phyloP scores from a whole-genome alignment of 2,888 invertebrate genomes.

The Ormyrus nitidulus region DNA sequence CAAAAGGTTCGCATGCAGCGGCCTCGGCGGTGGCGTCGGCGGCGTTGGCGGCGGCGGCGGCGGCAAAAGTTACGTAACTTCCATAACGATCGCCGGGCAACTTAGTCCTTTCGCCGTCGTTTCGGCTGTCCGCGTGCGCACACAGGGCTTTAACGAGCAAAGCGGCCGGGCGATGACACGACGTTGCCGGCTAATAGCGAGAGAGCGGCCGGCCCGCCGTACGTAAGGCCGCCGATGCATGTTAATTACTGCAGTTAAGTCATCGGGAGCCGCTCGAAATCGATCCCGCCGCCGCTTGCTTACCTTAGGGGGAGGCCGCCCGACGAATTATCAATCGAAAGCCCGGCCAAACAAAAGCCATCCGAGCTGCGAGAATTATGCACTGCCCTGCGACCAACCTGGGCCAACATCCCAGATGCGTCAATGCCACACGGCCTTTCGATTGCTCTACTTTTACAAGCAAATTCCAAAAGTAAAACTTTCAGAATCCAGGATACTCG shows the following conservation, averaged over 20 bases:
- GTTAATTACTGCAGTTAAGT: constrained; percentile 60
- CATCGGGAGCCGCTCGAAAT: constrained; percentile 27
- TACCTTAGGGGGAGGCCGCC: not conserved
- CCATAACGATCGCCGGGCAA: constrained; percentile 43
- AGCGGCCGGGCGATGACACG: not conserved
- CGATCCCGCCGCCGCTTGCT: constrained; percentile 9
- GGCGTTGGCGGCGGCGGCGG: not conserved
- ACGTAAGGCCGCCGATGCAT: constrained; percentile 60
- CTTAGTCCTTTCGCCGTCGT: not conserved
- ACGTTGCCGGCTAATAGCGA: not conserved
- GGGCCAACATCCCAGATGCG: too few species aligned
- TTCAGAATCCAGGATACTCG: too few species aligned
- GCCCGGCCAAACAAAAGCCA: not conserved
- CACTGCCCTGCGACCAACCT: too few species aligned
- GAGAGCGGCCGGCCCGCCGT: not conserved
- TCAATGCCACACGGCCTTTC: too few species aligned
- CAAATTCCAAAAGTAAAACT: too few species aligned
- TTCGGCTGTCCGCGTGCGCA: not conserved
- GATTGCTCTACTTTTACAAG: too few species aligned
- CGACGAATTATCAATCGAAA: constrained; percentile 17
- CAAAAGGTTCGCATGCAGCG: not conserved
- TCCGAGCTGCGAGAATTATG: too few species aligned
- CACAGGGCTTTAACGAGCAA: constrained; percentile 12
- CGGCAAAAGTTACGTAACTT: constrained; percentile 44
- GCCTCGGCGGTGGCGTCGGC: not conserved